Base-by-base conservation (phyloP, 92 coral and sea anemone genomes). In the Epizoanthus scotinus region DNA sequence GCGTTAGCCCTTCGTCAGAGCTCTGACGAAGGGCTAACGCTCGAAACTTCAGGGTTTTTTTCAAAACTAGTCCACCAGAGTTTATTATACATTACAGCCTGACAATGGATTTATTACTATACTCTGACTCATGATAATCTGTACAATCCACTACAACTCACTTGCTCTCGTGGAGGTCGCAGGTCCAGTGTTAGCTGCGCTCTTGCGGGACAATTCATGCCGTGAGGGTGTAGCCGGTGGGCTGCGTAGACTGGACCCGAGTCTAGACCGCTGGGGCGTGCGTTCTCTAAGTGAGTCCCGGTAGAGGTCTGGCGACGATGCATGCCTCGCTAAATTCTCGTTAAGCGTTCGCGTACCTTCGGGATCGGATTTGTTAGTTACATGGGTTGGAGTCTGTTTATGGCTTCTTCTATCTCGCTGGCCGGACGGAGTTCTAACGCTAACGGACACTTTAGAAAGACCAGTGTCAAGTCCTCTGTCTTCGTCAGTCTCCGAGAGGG, bases 401-500 rank as follows among this genome's bases (percentile, higher is more conserved):
- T 88, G 97, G 34, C 85, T 85, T 78, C 91, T 89, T 63, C 94
- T 86, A 52, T 92, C 97, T 36, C 97, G 88, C 57, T 89, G 97
- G 49, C 83, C 85, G 25, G 93, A 80, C 8, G 97, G 88, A 26
- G 91, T 84, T 44, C 93, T 81, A 38, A 75, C 63, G 22, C 93
- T 81, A 38, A 75, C 63, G 22, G 89, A 72, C 18, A 88, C 73
- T 64, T 91, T 90, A 1, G 94, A 52, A 22, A 86, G 87, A 79
- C 92, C 83, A 0, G 94, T 77, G 56, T 90, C 97, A 13, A 90
- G 73, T 47, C 78, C 90, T 61, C 90, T 86, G 27, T 90, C 97
- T 63, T 92, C 97, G 24, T 92, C 97, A 26, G 93, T 87, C 71
- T 92, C 97, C 4, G 97, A 90, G 71, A 92, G 85, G 29, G 97